phyloP scores from a whole-genome alignment of 2,113 vertebrate genomes.

The Tupaia tana region DNA sequence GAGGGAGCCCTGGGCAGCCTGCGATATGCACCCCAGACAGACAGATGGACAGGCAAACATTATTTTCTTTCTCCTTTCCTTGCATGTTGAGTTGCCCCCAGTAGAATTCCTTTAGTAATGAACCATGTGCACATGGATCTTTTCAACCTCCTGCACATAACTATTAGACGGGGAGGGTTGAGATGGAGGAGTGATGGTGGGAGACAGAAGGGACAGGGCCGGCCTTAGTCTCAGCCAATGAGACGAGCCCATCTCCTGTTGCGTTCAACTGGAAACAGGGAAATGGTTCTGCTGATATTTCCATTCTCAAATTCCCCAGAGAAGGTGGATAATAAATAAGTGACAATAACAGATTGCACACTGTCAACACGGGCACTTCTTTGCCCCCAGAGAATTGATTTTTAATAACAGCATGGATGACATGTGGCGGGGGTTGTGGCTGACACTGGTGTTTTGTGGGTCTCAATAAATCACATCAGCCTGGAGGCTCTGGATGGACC shows the following conservation, averaged over 20 bases:
- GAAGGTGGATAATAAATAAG: slow-evolving; percentile 84
- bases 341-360: slow-evolving; percentile 87
- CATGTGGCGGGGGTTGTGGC: slow-evolving; percentile 85
- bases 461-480: slow-evolving; percentile 85
- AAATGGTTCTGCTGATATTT: slow-evolving; percentile 84
- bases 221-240: slow-evolving; percentile 9
- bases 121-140: background rate
- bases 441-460: slow-evolving; percentile 86
- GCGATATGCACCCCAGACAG: background rate
- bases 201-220: background rate
- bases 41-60: background rate
- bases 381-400: slow-evolving; percentile 85
- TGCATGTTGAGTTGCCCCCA: background rate
- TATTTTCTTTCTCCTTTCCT: background rate
- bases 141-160: background rate
- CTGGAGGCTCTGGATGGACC: slow-evolving; percentile 69
- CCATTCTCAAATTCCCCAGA: slow-evolving; percentile 78
- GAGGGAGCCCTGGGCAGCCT: background rate
- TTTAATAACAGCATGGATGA: slow-evolving; percentile 88
- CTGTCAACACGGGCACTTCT: slow-evolving; percentile 80
- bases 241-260: background rate
- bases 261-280: slow-evolving; percentile 35
- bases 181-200: background rate
- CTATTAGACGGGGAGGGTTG: background rate
- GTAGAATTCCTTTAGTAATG: background rate